A percentile compares a stretch with the other conserved stretches of the same genome.
phyloP scores from a whole-genome alignment of 2,888 invertebrate genomes.

The Phragmatobia fuliginosa region DNA sequence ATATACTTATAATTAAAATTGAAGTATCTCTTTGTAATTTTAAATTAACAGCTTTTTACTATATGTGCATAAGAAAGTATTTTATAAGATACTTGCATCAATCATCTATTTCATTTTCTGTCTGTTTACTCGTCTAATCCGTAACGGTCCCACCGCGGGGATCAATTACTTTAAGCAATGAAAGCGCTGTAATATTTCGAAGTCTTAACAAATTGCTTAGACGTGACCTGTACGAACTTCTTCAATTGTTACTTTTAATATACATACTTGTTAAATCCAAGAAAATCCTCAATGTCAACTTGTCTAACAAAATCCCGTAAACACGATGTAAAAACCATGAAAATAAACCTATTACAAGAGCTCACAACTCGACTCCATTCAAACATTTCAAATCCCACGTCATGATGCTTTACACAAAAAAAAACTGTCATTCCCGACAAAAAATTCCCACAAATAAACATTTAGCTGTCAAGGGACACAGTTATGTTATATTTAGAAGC shows the following conservation, averaged over 20 bases:
- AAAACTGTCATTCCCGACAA: slow-evolving; percentile 60
- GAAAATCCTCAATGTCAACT: slow-evolving; percentile 39
- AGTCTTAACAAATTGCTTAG: neutral
- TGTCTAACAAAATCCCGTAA: slow-evolving; percentile 37
- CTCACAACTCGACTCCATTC: slow-evolving; percentile 34
- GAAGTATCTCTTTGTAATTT: no score
- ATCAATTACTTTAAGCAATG: no score
- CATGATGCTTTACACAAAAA: slow-evolving; percentile 40
- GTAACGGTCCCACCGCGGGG: no score
- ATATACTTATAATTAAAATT: no score
- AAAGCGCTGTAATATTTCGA: neutral
- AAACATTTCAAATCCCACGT: slow-evolving; percentile 50
- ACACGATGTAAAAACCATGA: slow-evolving; percentile 38
- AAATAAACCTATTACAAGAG: slow-evolving; percentile 41
- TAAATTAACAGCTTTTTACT: no score
- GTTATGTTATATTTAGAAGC: slow-evolving; percentile 72
- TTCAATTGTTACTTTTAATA: no score
- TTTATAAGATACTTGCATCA: no score
- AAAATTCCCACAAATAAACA: slow-evolving; percentile 76
- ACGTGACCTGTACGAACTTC: slow-evolving; percentile 18
- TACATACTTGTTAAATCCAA: slow-evolving; percentile 15
- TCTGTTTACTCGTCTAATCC: no score
- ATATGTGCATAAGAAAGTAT: no score
- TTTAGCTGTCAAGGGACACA: slow-evolving; percentile 69
- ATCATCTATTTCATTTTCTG: no score